Base-by-base conservation (phyloP, 2,113 vertebrate species). In the Oryzias melastigma region DNA sequence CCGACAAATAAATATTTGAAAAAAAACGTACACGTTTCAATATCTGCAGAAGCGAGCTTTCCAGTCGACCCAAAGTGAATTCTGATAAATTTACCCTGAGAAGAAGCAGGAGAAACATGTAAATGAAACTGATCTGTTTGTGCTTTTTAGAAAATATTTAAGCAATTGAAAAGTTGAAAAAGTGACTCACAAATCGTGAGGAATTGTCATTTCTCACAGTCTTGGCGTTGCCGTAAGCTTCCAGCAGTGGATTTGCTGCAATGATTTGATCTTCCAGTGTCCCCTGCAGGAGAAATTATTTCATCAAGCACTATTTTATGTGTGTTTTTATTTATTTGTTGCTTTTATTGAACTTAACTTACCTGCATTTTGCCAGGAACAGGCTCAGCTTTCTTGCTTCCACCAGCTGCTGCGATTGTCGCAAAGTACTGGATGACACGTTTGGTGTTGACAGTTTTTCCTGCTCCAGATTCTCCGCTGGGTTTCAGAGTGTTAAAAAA, bases 361-460 rank as follows among this genome's bases (percentile, higher is more conserved):
- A 94, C 95, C 89, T 97, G 81, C 65, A 95, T 94, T 85, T 95
- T 96, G 16, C 87, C 55, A 71, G 89, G 0, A 89, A 10, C 13
- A 0, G 1, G 49, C 14, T 89, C 88, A 0, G 3, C 0, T 53
- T 92, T 91, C 58, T 84, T n/a, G n/a, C n/a, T 88, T 18, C 63
- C 80, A 91, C 72, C 92, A 92, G 54, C 86, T n/a, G 93, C 94
- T 85, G 95, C 96, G 87, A 98, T 96, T 93, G 95, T 96, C 62
- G 95, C 95, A 89, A 97, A 98, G 83, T 96, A 98, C 91, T 98
- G 95, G 88, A 97, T 98, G 90, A 97, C 95, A 83, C 94, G 92
- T 54, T 98, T 97, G 0, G 95, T 98, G 82, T 98, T 98, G 64
- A 98, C 96, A 80, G 96, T 98, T 92, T 98, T 98, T 78, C 96